Evolutionary conservation across 2,888 invertebrate species (phyloP).

Genomic region (Brachypterus glaber): DNA sequence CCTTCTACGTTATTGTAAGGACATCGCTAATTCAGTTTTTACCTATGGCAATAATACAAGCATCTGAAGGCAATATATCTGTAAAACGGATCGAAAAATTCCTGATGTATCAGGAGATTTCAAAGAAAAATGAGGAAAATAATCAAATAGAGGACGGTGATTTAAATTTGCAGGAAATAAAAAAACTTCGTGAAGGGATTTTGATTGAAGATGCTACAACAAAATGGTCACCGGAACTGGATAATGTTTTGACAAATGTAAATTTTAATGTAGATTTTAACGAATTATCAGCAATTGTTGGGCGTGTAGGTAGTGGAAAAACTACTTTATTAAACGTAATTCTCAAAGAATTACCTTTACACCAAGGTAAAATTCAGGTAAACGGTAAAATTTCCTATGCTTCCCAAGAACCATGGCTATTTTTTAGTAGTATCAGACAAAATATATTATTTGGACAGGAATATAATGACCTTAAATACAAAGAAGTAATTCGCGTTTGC

Average conservation of each 20-base stretch:
- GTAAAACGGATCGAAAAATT: constrained; percentile 57
- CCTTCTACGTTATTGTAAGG: constrained; percentile 64
- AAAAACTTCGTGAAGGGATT: no score
- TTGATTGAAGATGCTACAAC: constrained; percentile 47
- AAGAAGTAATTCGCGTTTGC: constrained; percentile 49
- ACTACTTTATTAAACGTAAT: constrained; percentile 45
- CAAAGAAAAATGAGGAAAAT: not conserved
- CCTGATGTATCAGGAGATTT: constrained; percentile 40
- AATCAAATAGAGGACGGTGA: constrained; percentile 1
- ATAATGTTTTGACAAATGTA: constrained; percentile 47
- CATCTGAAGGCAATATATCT: no score
- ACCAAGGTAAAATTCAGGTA: constrained; percentile 52
- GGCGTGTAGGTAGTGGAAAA: constrained; percentile 57
- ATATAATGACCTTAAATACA: constrained; percentile 48
- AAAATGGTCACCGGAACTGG: no score
- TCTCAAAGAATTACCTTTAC: constrained; percentile 61
- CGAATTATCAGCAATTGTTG: constrained; percentile 47
- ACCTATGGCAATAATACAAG: constrained; percentile 54
- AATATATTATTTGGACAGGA: constrained; percentile 71
- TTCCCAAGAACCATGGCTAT: constrained; percentile 75
- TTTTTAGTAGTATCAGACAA: constrained; percentile 61
- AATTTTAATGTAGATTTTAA: constrained; percentile 54
- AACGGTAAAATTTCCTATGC: constrained; percentile 60
- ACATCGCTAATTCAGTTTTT: constrained; percentile 54
- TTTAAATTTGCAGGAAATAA: not conserved